These are phyloP conservation scores for Colletes gigas DNA, from an alignment of 1,140 invertebrate genomes.

Conservation along the genomic window DNA sequence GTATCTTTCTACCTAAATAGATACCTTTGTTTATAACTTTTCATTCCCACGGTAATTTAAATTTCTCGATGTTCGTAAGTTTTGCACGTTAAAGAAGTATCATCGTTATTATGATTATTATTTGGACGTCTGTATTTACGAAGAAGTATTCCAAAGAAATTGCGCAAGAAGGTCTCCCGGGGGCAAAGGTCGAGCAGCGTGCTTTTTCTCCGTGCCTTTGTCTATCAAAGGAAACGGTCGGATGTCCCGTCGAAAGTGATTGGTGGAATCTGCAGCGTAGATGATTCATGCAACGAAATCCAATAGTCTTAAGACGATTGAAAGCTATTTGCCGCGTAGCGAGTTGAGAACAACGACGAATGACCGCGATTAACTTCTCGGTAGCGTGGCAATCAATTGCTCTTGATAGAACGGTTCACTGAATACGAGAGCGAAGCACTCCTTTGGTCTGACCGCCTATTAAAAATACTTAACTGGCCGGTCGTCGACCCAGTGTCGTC, in stretches of 20 bases:
- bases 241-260: background rate
- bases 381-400: conserved; percentile 68
- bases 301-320: conserved; percentile 52
- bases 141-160: background rate
- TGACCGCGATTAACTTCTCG: conserved; percentile 56
- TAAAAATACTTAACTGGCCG: conserved; percentile 74
- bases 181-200: background rate
- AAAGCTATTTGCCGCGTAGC: conserved; percentile 20
- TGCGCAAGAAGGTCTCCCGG: background rate
- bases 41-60: too few species aligned
- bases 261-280: background rate
- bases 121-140: background rate
- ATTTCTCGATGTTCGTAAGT: too few species aligned
- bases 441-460: conserved; percentile 69
- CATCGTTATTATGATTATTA: too few species aligned
- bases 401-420: conserved; percentile 67
- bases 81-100: background rate
- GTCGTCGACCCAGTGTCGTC: conserved; percentile 64
- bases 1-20: too few species aligned
- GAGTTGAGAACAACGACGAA: conserved; percentile 41
- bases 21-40: too few species aligned
- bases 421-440: conserved; percentile 64
- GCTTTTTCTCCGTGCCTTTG: background rate
- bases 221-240: background rate
- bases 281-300: conserved; percentile 16